phyloP scores from a whole-genome alignment of 2,888 invertebrate genomes.

The Lucinisca nassula region DNA sequence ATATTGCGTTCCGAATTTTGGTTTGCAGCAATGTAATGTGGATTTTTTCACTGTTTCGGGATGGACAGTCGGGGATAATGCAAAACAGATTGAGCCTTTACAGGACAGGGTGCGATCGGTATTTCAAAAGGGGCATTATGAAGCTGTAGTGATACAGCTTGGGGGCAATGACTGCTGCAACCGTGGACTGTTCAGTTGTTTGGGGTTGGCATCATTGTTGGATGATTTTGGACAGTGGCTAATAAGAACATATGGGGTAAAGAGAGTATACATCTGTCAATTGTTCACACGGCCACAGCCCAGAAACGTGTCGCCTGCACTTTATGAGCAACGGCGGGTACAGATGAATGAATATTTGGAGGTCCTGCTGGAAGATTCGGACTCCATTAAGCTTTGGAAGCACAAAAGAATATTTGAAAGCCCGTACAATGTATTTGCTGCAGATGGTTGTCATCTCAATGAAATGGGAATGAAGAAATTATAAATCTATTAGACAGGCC shows the following conservation, averaged over 20 bases:
- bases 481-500: background rate
- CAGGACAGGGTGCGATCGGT: background rate
- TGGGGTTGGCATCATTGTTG: background rate
- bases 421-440: background rate
- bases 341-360: too few species aligned
- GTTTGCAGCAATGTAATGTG: background rate
- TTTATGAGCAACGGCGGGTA: background rate
- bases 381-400: too few species aligned
- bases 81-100: background rate
- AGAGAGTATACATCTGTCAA: background rate
- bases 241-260: background rate
- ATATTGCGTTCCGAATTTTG: background rate
- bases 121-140: background rate
- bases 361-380: too few species aligned
- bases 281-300: background rate
- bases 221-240: background rate
- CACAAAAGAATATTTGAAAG: too few species aligned
- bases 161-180: background rate
- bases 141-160: background rate
- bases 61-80: background rate
- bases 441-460: background rate
- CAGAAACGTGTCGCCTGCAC: background rate
- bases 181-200: background rate
- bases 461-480: background rate
- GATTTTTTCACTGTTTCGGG: background rate